A percentile compares a stretch with the other conserved stretches of the same genome.
Evolutionary conservation across 2,888 invertebrate species (phyloP).

Genomic region (Dromius quadrimaculatus): DNA sequence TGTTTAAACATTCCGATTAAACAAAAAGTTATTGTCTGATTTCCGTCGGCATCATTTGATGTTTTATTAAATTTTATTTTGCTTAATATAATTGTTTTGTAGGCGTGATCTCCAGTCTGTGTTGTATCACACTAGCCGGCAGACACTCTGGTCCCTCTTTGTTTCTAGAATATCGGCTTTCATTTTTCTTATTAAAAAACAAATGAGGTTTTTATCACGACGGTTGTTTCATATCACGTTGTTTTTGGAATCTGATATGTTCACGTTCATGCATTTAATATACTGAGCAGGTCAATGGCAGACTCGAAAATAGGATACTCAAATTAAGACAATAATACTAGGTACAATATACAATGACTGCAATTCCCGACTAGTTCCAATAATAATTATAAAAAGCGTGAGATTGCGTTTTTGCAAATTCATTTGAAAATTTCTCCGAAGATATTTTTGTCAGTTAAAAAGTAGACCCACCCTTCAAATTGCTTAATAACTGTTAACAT

Average conservation of each 20-base stretch:
- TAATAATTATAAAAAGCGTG: too few relatives aligned
- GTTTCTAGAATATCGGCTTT: slow-evolving; percentile 14
- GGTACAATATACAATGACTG: too few relatives aligned
- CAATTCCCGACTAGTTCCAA: too few relatives aligned
- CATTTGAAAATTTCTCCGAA: too few relatives aligned
- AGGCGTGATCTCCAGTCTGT: slow-evolving; percentile 18
- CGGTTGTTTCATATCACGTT: slow-evolving; percentile 9
- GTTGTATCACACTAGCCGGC: slow-evolving; percentile 11
- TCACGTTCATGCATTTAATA: slow-evolving; percentile 3
- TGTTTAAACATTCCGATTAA: background rate
- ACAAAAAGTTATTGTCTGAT: slow-evolving; percentile 1
- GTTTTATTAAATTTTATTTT: background rate
- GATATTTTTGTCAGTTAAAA: too few relatives aligned
- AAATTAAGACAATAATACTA: too few relatives aligned
- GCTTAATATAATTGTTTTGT: slow-evolving; percentile 33
- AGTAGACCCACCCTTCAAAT: too few relatives aligned
- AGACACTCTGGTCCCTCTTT: slow-evolving; percentile 7
- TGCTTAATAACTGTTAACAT: too few relatives aligned
- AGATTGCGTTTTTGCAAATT: too few relatives aligned
- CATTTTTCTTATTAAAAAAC: slow-evolving; percentile 23
- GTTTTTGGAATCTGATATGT: slow-evolving; percentile 16
- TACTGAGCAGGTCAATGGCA: too few relatives aligned
- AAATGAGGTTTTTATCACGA: slow-evolving; percentile 29
- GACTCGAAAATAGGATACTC: too few relatives aligned
- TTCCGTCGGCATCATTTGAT: slow-evolving; percentile 17